Evolutionary conservation across 2,888 invertebrate genomes (phyloP).

Genomic region (Tuta absoluta): DNA sequence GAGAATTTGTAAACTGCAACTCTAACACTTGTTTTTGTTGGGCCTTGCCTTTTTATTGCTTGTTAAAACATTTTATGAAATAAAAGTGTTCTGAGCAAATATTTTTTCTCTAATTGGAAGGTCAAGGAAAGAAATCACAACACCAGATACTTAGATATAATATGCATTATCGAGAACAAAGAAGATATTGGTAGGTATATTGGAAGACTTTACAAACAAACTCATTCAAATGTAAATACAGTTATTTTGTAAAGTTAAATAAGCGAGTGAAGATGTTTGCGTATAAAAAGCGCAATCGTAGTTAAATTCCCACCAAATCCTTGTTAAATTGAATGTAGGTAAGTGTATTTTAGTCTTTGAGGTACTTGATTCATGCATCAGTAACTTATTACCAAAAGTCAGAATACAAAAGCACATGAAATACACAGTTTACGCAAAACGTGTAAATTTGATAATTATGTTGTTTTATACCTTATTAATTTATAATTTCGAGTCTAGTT

Average conservation of each 20-base stretch:
- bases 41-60: slow-evolving; percentile 28
- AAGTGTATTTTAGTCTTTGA: neutral
- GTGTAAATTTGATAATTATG: slow-evolving; percentile 48
- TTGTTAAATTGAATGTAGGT: neutral
- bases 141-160: slow-evolving; percentile 1
- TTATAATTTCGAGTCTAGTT: slow-evolving; percentile 74
- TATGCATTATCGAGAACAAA: neutral
- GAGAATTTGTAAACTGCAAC: slow-evolving; percentile 28
- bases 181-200: neutral
- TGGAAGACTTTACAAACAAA: slow-evolving; percentile 6
- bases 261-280: neutral
- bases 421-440: slow-evolving; percentile 40
- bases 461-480: slow-evolving; percentile 64
- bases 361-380: neutral
- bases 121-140: slow-evolving; percentile 12
- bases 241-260: neutral
- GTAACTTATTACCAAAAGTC: slow-evolving; percentile 33
- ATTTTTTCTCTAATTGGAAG: slow-evolving; percentile 1
- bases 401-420: slow-evolving; percentile 40
- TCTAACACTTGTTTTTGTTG: slow-evolving; percentile 25
- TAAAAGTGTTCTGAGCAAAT: neutral
- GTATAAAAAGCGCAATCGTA: neutral
- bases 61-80: neutral
- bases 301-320: slow-evolving; percentile 6
- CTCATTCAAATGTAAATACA: neutral